Evolutionary conservation across 1,140 invertebrate species (phyloP), one percentile per base, ranked within the genome.

Genomic region (Chironomus tepperi): DNA sequence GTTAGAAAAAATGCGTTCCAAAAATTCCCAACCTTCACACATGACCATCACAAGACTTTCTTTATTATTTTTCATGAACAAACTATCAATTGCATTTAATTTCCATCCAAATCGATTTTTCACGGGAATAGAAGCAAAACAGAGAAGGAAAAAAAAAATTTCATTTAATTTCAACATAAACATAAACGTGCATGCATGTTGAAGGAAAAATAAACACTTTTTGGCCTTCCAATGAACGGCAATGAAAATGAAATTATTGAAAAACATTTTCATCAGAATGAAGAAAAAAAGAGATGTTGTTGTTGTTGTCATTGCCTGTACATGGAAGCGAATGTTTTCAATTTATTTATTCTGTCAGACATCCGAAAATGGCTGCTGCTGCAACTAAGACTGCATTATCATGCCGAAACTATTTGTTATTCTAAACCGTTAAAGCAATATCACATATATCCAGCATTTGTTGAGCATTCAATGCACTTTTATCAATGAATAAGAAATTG

Each of bases 31-130:
- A 34, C 24, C 24, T 34, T 34, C 2, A 34, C 24, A 34, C 24
- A 34, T 34, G 1, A 34, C 24, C 24, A 34, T 34, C 24, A 34
- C 24, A 34, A 2, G 24, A 34, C 24, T 34, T 34, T 34, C 24
- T 34, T 34, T 34, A 34, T 34, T 34, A 34, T 34, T 34, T 34
- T 34, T 34, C 24, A 34, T 34, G 24, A 34, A 34, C 12, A 57
- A 47, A 57, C 47, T 57, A 57, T 57, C 47, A 57, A 57, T 57
- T 57, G 47, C 47, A 57, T 57, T 57, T 57, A 57, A 57, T 57
- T 57, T 57, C 47, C 47, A 57, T 57, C 15, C 47, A 57, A 57
- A 57, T 57, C 47, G 47, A 57, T 57, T 57, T n/a, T 57, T 57
- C 47, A 57, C 47, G 24, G 24, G 24, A 34, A 57, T n/a, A 57